Evolutionary conservation across 2,797 vertebrate genomes (phyloP), one percentile per base, ranked within the genome.

Genomic region (Parambassis ranga): DNA sequence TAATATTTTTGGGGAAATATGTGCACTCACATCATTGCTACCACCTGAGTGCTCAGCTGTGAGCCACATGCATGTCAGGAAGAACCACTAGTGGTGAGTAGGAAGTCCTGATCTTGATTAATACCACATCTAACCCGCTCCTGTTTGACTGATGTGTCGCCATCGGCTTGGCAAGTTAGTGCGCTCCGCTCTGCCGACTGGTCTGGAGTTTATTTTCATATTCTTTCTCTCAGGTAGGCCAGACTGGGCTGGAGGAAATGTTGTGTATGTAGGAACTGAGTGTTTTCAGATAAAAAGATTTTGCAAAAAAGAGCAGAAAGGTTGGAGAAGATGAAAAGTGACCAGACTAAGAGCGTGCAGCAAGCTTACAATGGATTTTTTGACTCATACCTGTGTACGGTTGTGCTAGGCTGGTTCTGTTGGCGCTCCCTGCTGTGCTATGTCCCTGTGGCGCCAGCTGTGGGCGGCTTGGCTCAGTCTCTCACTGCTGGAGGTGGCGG

Each of bases 31-130:
- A 62, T 68, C 51, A 51, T 49, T 37, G 27, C 15, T 24, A 68
- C 56, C 66, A 77, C 63, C 66, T 72, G 41, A 19, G n/a, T 36
- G 27, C 47, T 90, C 82, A 90, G 87, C 84, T 90, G 86, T 64
- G 46, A 50, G 78, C 78, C 88, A 88, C 79, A 87, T 88, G 80
- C 78, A 58, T 37, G 48, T 48, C 38, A 61, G 49, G 37, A 39
- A 19, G 47, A n/a, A n/a, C n/a, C n/a, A n/a, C n/a, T n/a, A n/a
- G 36, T 32, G 59, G 43, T 3, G 60, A 59, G 38, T 52, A 48
- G 55, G 63, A 42, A 56, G 51, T 62, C 41, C 33, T 14, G 37
- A 32, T 30, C 37, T 77, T 66, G 74, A 74, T 84, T 87, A 77
- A 83, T 73, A 86, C 50, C 57, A 73, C 81, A 75, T 74, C 75